Base-by-base conservation (phyloP, 2,888 invertebrate species). In the Andricus curvator region DNA sequence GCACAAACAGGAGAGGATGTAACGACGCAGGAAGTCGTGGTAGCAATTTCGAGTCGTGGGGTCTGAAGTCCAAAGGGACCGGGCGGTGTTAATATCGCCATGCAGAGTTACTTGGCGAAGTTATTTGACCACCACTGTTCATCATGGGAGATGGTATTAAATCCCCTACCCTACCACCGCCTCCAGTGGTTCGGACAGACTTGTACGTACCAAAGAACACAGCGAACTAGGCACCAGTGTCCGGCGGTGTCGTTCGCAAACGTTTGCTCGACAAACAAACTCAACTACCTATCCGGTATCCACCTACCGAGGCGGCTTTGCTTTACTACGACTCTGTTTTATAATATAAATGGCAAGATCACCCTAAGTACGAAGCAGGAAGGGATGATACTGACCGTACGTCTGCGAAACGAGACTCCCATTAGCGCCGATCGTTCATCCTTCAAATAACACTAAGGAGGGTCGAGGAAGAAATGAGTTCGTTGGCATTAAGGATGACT, bases 241-340 rank as follows among this genome's bases (percentile, higher is more conserved):
- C 91, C 91, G 87, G 90, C 91, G 91, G 92, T 92, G 92, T 92
- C 92, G 91, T 92, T 89, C 90, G 90, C 92, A 92, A 92, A 92
- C 92, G 92, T 92, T 92, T 92, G 89, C 92, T 90, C 90, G 89
- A 89, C 91, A 92, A 92, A 92, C 92, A 92, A 92, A 91, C 90
- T 91, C 89, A 86, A 89, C 91, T 89, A 87, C 84, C 88, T 85
- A 84, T 79, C 81, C 78, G 33, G 82, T 60, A 83, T 78, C 81
- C 80, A 81, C 78, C 85, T 80, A 76, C 44, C 80, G 67, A 76
- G 25, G 82, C 56, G 17, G 77, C 25, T 74, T 65, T 51, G 48
- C 78, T 78, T 70, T 74, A 64, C 77, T 79, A 86, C 87, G 86
- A 86, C 87, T 89, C 87, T 87, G 87, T 91, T 91, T 90, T 88